These are phyloP conservation scores for Chironomus tepperi DNA, from an alignment of 1,140 invertebrate species.

Conservation along the genomic window DNA sequence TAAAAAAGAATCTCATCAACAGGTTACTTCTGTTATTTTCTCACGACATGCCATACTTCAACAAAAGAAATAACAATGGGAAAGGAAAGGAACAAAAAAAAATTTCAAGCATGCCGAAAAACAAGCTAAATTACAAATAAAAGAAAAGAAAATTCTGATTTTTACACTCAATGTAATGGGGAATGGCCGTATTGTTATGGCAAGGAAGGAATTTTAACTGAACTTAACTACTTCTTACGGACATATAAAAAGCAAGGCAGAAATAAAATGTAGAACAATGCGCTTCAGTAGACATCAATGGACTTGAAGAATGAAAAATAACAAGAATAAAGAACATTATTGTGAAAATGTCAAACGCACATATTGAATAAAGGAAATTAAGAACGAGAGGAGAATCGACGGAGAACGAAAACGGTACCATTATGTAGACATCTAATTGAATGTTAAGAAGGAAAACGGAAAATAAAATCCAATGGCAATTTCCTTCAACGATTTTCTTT, in stretches of 20 bases:
- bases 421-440: not conserved
- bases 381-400: not conserved
- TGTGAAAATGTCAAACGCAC: not conserved
- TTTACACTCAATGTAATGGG: too few species aligned
- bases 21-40: not conserved
- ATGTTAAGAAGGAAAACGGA: not conserved
- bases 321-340: not conserved
- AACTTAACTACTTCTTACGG: too few species aligned
- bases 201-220: too few species aligned
- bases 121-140: not conserved
- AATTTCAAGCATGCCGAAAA: conserved; percentile 13
- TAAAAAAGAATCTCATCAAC: not conserved
- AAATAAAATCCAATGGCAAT: too few species aligned
- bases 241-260: not conserved
- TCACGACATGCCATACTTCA: not conserved
- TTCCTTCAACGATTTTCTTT: too few species aligned
- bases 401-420: conserved; percentile 5
- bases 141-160: not conserved
- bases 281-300: not conserved
- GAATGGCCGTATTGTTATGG: too few species aligned
- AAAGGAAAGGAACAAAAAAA: too few species aligned
- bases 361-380: not conserved
- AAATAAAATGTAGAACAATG: not conserved
- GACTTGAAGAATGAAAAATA: not conserved
- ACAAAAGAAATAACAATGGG: not conserved